Evolutionary conservation across 35 echinoderm and acorn worm species (phyloP), one percentile per base, ranked within the genome.

Genomic region (Heliocidaris erythrogramma): DNA sequence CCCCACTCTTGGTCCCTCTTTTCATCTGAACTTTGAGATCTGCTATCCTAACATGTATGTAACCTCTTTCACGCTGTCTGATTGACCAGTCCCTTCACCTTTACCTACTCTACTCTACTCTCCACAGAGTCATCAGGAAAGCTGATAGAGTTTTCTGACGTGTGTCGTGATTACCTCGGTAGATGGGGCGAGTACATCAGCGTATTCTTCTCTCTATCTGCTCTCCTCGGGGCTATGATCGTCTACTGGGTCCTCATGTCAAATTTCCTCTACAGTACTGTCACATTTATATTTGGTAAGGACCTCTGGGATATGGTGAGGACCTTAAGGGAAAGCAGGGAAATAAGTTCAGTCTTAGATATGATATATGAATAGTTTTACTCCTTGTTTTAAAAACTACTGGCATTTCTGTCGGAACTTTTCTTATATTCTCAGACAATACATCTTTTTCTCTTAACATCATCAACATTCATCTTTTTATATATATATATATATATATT

Each of bases 231-330:
- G 11, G 97, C 98, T 85, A 99, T 99, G 98, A 95, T 99, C 32
- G 98, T 99, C 56, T 99, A 99, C 89, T 99, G 97, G 98, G 98
- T 99, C 4, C 98, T 99, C 18, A 97, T 99, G 96, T 97, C 98
- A 12, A 99, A 99, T 86, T 99, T 99, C 85, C 49, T 99, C 2
- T 97, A 96, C 96, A 97, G 96, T 94, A 96, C 98, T 91, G 98
- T 99, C 17, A 60, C 71, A 42, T 99, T 97, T 94, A 96, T 97
- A 32, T 96, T 97, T 32, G 94, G 98, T 99, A 95, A 96, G 96
- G 95, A 30, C 7, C 29, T 16, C 17, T 5, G 13, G 32, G n/a
- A 49, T 14, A 21, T 31, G 30, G 11, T 94, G n/a, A 11, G 12
- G 13, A 7, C 59, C 50, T 10, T 31, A 30, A 14, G 31, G 32